Evolutionary conservation across 92 coral and sea anemone species (phyloP).

Genomic region (Siderastrea siderea): DNA sequence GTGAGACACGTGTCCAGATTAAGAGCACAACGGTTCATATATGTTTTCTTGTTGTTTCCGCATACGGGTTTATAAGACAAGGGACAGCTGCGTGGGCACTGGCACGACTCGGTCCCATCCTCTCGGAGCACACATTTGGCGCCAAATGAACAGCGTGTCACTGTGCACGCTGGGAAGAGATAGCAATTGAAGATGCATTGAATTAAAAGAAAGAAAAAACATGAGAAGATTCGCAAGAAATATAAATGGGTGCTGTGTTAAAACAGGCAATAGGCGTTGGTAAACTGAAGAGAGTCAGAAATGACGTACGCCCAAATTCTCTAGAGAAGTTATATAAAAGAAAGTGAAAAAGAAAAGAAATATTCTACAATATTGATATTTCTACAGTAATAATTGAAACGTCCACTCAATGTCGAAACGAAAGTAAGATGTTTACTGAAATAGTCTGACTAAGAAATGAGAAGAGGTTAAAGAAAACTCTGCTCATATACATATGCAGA

Average conservation of each 20-base stretch:
- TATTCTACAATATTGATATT: too few species aligned
- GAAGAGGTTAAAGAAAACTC: too few species aligned
- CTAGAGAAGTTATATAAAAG: too few species aligned
- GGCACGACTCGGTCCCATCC: conserved; percentile 87
- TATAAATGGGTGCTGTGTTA: too few species aligned
- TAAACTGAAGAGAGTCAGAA: too few species aligned
- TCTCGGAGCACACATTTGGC: conserved; percentile 86
- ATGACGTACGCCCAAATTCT: too few species aligned
- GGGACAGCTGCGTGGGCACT: conserved; percentile 87
- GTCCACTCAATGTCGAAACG: background rate
- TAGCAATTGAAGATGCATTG: background rate
- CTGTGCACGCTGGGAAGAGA: conserved; percentile 73
- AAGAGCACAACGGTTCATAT: conserved; percentile 90
- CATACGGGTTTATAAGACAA: conserved; percentile 88
- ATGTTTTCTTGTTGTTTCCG: conserved; percentile 91
- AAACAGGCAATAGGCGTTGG: too few species aligned
- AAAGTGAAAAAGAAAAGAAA: too few species aligned
- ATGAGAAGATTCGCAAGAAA: background rate
- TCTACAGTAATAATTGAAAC: background rate
- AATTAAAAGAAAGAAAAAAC: conserved; percentile 1
- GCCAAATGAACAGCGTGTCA: conserved; percentile 75
- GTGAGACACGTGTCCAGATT: conserved; percentile 83
- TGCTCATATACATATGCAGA: too few species aligned
- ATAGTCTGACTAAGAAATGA: too few species aligned
- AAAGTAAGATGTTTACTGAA: too few species aligned